Evolutionary conservation across 2,113 vertebrate genomes (phyloP).

Genomic region (Puma concolor): DNA sequence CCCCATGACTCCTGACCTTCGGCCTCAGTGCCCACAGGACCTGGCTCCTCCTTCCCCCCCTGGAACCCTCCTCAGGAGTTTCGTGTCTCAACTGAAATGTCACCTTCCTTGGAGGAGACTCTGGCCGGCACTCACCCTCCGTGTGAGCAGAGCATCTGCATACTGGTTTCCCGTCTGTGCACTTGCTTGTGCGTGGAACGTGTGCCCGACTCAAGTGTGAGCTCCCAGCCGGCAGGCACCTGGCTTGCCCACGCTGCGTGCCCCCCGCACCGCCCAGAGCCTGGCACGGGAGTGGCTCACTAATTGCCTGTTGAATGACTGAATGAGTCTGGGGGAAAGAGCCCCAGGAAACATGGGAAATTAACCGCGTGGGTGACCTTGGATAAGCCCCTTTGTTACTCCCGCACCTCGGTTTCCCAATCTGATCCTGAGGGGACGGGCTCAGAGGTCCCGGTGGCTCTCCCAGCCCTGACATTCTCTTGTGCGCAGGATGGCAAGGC

Average conservation of each 20-base stretch:
- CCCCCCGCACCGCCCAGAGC: neutral
- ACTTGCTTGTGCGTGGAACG: fast-evolving
- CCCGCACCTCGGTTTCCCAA: neutral
- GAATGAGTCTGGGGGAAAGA: neutral
- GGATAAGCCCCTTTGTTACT: neutral
- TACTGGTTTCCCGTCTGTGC: fast-evolving
- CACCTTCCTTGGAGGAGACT: neutral
- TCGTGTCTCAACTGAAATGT: neutral
- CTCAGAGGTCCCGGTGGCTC: neutral
- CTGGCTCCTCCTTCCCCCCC: neutral
- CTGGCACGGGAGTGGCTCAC: neutral
- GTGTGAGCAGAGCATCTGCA: neutral
- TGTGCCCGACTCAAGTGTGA: neutral
- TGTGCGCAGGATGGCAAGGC: fast-evolving
- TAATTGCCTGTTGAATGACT: neutral
- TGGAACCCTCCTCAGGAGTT: fast-evolving
- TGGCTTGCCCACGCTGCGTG: fast-evolving
- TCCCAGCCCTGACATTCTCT: neutral
- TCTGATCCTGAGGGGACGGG: neutral
- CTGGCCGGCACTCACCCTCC: neutral
- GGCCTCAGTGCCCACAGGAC: fast-evolving
- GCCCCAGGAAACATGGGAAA: neutral
- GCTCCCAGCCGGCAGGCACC: fast-evolving
- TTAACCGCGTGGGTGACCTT: neutral
- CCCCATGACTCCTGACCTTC: neutral